Evolutionary conservation across 2,113 vertebrate genomes (phyloP), one percentile per base, ranked within the genome.

Genomic region (Petroica traversi): DNA sequence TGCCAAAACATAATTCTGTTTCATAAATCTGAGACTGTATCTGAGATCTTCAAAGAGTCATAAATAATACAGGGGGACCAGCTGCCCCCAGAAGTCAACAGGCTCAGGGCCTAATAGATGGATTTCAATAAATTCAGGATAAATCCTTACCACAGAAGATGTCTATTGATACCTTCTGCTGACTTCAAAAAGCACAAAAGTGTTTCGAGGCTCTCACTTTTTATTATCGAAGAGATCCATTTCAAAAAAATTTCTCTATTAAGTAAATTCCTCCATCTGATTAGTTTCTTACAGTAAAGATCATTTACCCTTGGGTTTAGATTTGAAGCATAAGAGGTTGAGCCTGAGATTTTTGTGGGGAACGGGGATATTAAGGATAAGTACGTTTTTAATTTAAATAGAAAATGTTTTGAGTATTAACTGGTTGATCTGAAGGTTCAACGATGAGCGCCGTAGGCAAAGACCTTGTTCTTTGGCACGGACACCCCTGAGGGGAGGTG

Each of bases 341-440:
- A 96, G 90, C 62, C 80, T 68, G 85, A 94, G 85, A 96, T 89
- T 93, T 93, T 94, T 95, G 92, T 46, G 85, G 89, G 81, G 71
- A 96, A 66, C 2, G 1, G 51, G 73, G 48, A 87, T 85, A 78
- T 87, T 85, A 95, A 71, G 81, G 54, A 78, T n/a, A 80, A 83
- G 74, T 94, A 91, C 80, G 91, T 84, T 97, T 96, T 94, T 94
- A 94, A 97, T 97, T 97, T 95, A 96, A 96, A 94, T 12, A 85
- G 88, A 97, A 95, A 96, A 94, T 90, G 94, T 92, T 97, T 96
- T 95, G 86, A 96, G 86, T 79, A 90, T 90, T 96, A 96, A 88
- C 91, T 78, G 85, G 75, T 83, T 93, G 93, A 97, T 96, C 96
- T 95, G 87, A 92, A 92, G 87, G 86, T 88, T 97, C 92, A 73